Evolutionary conservation across 2,888 invertebrate species (phyloP).

Genomic region (Hyles lineata): DNA sequence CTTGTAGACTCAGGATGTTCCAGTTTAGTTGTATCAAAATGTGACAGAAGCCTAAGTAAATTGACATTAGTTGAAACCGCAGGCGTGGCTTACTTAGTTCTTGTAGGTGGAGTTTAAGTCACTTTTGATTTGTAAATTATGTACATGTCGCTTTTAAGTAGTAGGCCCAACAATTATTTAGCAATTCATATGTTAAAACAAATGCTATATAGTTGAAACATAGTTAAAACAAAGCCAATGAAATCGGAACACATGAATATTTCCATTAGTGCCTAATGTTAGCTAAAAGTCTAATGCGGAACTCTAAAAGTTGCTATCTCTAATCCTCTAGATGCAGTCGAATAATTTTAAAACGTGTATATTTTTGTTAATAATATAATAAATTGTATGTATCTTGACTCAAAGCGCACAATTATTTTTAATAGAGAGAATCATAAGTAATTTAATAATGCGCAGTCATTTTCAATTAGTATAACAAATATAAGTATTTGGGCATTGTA

Average conservation of each 20-base stretch:
- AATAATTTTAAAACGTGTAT: conserved; percentile 3
- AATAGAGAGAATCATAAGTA: background rate
- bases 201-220: background rate
- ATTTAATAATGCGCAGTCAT: conserved; percentile 3
- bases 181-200: background rate
- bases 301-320: background rate
- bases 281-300: background rate
- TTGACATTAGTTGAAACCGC: background rate
- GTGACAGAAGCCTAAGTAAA: background rate
- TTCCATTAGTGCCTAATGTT: background rate
- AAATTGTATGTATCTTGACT: background rate
- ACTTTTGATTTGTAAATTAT: conserved; percentile 17
- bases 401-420: conserved; percentile 17
- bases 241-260: background rate
- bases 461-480: conserved; percentile 2
- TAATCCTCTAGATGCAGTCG: background rate
- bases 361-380: background rate
- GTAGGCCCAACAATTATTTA: conserved; percentile 1
- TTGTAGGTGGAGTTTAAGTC: background rate
- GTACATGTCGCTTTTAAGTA: conserved; percentile 12
- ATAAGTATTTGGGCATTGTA: conserved; percentile 16
- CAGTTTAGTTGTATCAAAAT: background rate
- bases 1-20: background rate
- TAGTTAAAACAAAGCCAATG: conserved; percentile 4
- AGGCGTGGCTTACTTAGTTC: background rate